Conservation (phyloP, 2,888 invertebrate species). For the Dilophus febrilis region DNA sequence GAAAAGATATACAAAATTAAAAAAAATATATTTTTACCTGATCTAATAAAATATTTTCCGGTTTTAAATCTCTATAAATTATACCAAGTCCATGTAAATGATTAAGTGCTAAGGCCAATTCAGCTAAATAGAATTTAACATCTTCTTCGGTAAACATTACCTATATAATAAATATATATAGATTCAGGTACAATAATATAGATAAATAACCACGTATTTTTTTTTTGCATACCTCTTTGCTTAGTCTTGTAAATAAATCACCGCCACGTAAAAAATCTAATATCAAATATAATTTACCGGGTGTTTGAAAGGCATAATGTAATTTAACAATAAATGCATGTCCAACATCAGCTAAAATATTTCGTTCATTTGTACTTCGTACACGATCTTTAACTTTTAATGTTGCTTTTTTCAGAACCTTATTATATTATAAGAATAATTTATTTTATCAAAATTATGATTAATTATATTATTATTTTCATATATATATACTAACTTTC, state of each 20-base stretch:
- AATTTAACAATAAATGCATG: slow-evolving; percentile 98
- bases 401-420: slow-evolving; percentile 85
- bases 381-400: slow-evolving; percentile 92
- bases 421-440: no score
- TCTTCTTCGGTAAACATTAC: slow-evolving; percentile 99
- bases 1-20: no score
- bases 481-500: no score
- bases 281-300: slow-evolving; percentile 96
- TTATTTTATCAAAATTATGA: no score
- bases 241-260: slow-evolving; percentile 94
- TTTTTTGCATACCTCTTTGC: slow-evolving; percentile 93
- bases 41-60: slow-evolving; percentile 72
- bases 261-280: slow-evolving; percentile 95
- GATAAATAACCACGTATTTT: no score
- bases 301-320: slow-evolving; percentile 99
- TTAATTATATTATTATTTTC: no score
- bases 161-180: no score
- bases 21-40: slow-evolving; percentile 13
- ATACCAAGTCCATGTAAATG: slow-evolving; percentile 95
- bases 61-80: slow-evolving; percentile 96
- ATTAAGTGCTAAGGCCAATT: slow-evolving; percentile 89
- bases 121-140: slow-evolving; percentile 98
- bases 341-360: slow-evolving; percentile 94
- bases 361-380: slow-evolving; percentile 96
- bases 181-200: no score